These are phyloP conservation scores for Vireo griseus DNA, from an alignment of 2,797 vertebrate species.

Conservation along the genomic window DNA sequence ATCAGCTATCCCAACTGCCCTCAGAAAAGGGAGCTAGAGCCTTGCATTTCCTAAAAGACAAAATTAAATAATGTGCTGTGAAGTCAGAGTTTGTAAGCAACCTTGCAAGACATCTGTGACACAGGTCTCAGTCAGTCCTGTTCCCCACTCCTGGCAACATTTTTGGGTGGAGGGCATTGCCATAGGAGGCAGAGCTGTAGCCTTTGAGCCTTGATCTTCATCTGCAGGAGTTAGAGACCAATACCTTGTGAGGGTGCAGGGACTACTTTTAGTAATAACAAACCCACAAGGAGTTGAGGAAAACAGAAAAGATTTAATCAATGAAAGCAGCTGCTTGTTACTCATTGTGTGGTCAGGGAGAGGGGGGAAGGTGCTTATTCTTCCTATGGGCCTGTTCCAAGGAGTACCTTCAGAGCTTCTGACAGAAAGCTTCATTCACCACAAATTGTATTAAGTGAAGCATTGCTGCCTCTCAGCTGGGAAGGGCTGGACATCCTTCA, in stretches of 20 bases:
- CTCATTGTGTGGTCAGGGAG: neutral
- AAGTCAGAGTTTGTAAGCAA: neutral
- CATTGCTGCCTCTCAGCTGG: neutral
- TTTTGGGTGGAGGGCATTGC: neutral
- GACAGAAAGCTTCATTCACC: neutral
- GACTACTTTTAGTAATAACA: neutral
- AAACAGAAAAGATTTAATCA: neutral
- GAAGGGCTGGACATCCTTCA: neutral
- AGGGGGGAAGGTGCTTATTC: neutral
- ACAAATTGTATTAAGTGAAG: neutral
- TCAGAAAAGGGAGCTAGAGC: neutral
- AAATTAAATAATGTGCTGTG: neutral
- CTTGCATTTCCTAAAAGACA: neutral
- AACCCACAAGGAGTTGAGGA: accelerated
- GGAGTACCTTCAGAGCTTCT: neutral
- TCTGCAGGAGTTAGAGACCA: neutral
- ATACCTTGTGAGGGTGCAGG: neutral
- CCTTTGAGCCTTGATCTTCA: neutral
- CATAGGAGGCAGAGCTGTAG: neutral
- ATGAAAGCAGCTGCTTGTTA: neutral
- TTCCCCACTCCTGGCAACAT: neutral
- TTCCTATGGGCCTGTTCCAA: neutral
- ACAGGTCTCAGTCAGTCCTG: neutral
- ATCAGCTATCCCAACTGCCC: neutral
- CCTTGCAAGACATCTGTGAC: neutral